Evolutionary conservation across 1,140 invertebrate species (phyloP).

Genomic region (Orchesella cincta): DNA sequence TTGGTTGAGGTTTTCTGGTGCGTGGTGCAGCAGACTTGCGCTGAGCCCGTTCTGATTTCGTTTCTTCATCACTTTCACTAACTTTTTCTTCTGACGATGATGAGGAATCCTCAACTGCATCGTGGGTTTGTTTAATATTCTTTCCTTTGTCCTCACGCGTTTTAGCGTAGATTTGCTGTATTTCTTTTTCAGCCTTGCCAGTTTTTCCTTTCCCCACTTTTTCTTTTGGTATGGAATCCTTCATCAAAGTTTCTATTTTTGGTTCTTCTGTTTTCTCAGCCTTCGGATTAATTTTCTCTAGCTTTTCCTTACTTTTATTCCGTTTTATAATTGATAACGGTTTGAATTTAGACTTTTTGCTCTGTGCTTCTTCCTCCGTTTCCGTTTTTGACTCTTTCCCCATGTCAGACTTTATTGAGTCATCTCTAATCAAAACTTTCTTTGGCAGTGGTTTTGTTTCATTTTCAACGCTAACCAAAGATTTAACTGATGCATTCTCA

Average conservation of each 20-base stretch:
- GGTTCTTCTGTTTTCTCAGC: background rate
- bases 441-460: too few species aligned
- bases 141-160: background rate
- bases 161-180: background rate
- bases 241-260: background rate
- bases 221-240: background rate
- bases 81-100: background rate
- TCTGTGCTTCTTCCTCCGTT: background rate
- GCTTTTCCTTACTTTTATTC: conserved; percentile 5
- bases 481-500: background rate
- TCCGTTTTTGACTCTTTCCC: background rate
- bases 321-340: background rate
- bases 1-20: background rate
- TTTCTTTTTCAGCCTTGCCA: background rate
- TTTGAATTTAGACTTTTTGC: too few species aligned
- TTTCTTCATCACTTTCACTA: background rate
- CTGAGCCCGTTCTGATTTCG: background rate
- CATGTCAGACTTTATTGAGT: background rate
- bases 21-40: background rate
- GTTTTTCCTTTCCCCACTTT: background rate
- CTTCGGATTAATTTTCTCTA: background rate
- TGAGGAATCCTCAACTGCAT: background rate
- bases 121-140: background rate
- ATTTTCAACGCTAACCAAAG: too few species aligned
- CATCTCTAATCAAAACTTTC: too few species aligned